A percentile compares a stretch with the other conserved stretches of the same genome.
phyloP scores from a whole-genome alignment of 53 echinoderm and acorn worm species.

The Temnopleurus reevesii region DNA sequence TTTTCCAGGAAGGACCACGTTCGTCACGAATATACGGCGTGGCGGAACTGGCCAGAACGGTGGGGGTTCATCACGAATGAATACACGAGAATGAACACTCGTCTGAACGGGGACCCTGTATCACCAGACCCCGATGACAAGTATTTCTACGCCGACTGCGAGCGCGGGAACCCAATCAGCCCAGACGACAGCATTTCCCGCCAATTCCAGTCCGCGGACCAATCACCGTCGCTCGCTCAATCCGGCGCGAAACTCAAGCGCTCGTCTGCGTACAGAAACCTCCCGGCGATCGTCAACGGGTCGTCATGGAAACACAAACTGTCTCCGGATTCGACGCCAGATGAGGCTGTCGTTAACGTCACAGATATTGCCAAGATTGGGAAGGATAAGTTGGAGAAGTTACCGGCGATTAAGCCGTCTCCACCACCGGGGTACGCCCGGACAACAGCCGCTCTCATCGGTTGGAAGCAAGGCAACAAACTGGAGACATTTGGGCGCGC shows the following conservation, averaged over 20 bases:
- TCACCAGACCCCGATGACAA: conserved; percentile 75
- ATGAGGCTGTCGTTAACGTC: background rate
- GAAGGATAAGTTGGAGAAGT: background rate
- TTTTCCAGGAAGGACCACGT: conserved; percentile 93
- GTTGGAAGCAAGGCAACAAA: conserved; percentile 75
- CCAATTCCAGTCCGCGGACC: background rate
- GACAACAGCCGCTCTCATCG: conserved; percentile 82
- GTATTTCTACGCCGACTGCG: conserved; percentile 61
- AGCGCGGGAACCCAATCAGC: background rate
- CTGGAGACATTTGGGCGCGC: conserved; percentile 87
- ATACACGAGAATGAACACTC: conserved; percentile 80
- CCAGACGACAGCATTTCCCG: background rate
- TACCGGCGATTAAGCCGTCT: conserved; percentile 7
- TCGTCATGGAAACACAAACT: background rate
- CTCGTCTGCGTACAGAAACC: background rate
- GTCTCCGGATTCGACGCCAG: background rate
- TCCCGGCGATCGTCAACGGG: conserved; percentile 26
- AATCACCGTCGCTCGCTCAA: background rate
- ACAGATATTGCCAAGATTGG: background rate
- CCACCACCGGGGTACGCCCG: conserved; percentile 60
- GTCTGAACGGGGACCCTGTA: conserved; percentile 70
- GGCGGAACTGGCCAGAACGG: conserved; percentile 90
- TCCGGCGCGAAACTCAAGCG: conserved; percentile 36
- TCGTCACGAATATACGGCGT: conserved; percentile 86
- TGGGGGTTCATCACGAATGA: conserved; percentile 93